Evolutionary conservation across 30 jellyfish, hydroid and myxozoan species (phyloP).

Genomic region (Chrysaora quinquecirrha): DNA sequence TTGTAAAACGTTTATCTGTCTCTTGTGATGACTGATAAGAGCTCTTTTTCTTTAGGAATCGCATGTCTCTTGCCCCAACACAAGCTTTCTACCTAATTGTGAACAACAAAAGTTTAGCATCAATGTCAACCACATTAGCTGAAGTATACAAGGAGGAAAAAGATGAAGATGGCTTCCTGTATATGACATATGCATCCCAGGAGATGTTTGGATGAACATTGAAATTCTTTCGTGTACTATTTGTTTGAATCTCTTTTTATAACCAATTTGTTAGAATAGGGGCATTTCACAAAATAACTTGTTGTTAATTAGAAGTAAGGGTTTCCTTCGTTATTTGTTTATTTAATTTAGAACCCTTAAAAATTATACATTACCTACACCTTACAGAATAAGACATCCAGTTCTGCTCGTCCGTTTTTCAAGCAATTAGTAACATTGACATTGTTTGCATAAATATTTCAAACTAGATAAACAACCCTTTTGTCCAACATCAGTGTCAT

Average conservation of each 20-base stretch:
- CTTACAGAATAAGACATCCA: no score
- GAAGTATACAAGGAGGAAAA: constrained; percentile 99
- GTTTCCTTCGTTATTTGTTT: background rate
- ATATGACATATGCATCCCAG: constrained; percentile 99
- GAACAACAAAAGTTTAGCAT: constrained; percentile 98
- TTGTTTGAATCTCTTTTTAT: background rate
- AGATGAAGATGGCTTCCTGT: constrained; percentile 98
- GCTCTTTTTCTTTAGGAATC: constrained; percentile 69
- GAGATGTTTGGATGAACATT: constrained; percentile 92
- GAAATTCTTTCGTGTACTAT: background rate
- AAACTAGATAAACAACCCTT: no score
- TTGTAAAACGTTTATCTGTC: no score
- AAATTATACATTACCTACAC: no score
- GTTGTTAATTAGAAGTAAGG: background rate
- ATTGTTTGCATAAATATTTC: no score
- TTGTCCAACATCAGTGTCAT: no score
- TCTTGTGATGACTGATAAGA: no score
- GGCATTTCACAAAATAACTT: background rate
- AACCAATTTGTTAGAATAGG: background rate
- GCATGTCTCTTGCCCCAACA: constrained; percentile 99
- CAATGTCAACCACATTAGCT: constrained; percentile 98
- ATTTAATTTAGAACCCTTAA: background rate
- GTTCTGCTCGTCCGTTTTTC: no score
- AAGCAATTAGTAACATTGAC: no score
- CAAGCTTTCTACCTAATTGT: constrained; percentile 97